Percentiles rank a stretch among this genome's conserved stretches.
These are phyloP conservation scores for rabbit (Oryctolagus cuniculus) DNA, from an alignment of 2,113 vertebrate genomes.

Conservation along the genomic window mOryCun1.1 NC_091443.1:65809001-65809500, in stretches of 20 bases:
- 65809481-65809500: no score
- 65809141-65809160: no score
- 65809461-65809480: background rate
- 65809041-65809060: no score
- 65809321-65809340: background rate
- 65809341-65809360: background rate
- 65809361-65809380: background rate
- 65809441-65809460: constrained; percentile 15
- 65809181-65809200: constrained; percentile 8
- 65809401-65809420: constrained; percentile 16
- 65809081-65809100: no score
- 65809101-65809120: no score
- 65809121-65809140: no score
- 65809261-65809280: constrained; percentile 24
- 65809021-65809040: no score
- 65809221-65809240: background rate
- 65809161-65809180: background rate
- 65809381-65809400: background rate
- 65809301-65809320: background rate
- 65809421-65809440: constrained; percentile 8
- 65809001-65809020: no score
- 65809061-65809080: no score
- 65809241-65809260: background rate
- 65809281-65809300: background rate
- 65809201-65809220: background rate